Base-by-base conservation (phyloP, 2,113 vertebrate species). In the Chloropsis hardwickii region DNA sequence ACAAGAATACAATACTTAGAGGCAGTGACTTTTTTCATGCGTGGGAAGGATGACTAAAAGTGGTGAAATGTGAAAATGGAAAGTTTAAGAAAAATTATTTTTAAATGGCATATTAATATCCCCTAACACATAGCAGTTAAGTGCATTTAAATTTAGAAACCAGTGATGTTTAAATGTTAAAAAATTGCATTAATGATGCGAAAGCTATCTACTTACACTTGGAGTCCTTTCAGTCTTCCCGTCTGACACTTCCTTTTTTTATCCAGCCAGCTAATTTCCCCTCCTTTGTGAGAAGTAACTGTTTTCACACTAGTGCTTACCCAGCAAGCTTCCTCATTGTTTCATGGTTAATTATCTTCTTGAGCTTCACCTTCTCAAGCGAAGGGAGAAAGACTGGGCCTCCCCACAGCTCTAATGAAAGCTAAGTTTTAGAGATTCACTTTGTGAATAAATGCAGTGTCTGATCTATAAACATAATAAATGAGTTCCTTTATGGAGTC, bases 231-330 rank as follows among this genome's bases (percentile, higher is more conserved):
- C 97, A 98, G 97, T 97, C 98, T 98, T 98, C 95, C 95, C 95
- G 95, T 95, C 97, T 98, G 98, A 98, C 98, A 98, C 98, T 98
- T 98, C 97, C 97, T n/a, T 98, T 98, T 98, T 96, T 98, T 96
- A 98, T 95, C 97, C 97, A 98, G 97, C 98, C 97, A 98, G 97
- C 98, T 98, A 98, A 98, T 98, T 98, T 98, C 98, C 98, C 97
- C 94, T 98, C 97, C 97, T 98, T 98, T 98, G 98, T 98, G 97
- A 98, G 92, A 94, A 98, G 98, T 97, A 98, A 98, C 98, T 98
- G 98, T 98, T 98, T 98, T 98, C 98, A 98, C 98, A 98, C 97
- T 97, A 92, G 93, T 97, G 98, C 98, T 98, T 98, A 97, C 98
- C 97, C 98, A 98, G 98, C 98, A 98, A 98, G 98, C 95, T 96